These are phyloP conservation scores for Caenorhabditis doughertyi DNA, from an alignment of 2,888 invertebrate species.

Conservation along the genomic window DNA sequence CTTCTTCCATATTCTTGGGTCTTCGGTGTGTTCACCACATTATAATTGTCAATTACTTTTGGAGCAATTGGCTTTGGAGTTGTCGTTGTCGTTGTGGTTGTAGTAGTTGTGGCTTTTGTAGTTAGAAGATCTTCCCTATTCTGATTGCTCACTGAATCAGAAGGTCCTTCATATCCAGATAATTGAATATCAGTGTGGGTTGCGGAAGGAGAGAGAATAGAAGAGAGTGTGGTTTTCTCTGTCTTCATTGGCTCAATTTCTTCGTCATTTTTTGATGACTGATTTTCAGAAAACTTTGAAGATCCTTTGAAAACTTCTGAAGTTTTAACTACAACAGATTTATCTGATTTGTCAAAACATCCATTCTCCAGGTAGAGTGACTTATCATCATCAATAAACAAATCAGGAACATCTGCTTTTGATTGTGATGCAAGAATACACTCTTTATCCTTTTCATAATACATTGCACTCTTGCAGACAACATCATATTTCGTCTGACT, in stretches of 20 bases:
- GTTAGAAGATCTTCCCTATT: slow-evolving; percentile 52
- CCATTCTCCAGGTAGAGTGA: slow-evolving; percentile 73
- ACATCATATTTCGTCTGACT: slow-evolving; percentile 66
- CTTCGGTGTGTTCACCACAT: slow-evolving; percentile 64
- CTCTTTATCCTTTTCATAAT: slow-evolving; percentile 77
- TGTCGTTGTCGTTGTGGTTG: slow-evolving; percentile 43
- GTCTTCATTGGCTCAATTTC: slow-evolving; percentile 35
- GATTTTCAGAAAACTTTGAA: slow-evolving; percentile 50
- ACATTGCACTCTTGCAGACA: slow-evolving; percentile 75
- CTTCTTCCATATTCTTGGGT: slow-evolving; percentile 66
- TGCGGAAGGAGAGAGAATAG: slow-evolving; percentile 21
- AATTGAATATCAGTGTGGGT: slow-evolving; percentile 48
- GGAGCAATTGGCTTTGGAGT: slow-evolving; percentile 57
- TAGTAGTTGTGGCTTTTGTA: slow-evolving; percentile 49
- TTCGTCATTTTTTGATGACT: slow-evolving; percentile 21
- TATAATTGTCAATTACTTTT: slow-evolving; percentile 65
- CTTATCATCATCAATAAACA: slow-evolving; percentile 76
- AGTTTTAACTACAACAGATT: slow-evolving; percentile 58
- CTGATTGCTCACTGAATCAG: slow-evolving; percentile 62
- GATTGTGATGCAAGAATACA: slow-evolving; percentile 77
- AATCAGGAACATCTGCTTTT: slow-evolving; percentile 70
- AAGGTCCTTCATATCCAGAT: slow-evolving; percentile 70
- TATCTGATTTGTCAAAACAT: slow-evolving; percentile 64
- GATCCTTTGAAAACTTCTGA: slow-evolving; percentile 61
- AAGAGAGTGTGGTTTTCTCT: slow-evolving; percentile 41